Base-by-base conservation (phyloP, 2,113 vertebrate genomes). In the Maccullochella peelii region DNA sequence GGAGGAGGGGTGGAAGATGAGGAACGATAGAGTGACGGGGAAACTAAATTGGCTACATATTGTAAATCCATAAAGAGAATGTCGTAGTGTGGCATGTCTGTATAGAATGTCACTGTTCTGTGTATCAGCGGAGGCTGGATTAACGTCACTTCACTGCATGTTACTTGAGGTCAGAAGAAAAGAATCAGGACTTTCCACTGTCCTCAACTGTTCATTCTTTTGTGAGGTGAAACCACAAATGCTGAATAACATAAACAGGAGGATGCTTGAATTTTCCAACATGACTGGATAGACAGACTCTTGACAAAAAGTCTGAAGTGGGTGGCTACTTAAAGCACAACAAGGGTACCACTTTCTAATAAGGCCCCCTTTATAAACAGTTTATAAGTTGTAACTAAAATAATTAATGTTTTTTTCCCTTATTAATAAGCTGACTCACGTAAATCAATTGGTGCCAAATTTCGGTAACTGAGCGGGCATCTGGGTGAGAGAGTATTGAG, bases 11-110 rank as follows among this genome's bases (percentile, higher is more conserved):
- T n/a, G 67, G 10, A 50, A 70, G 66, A 86, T 16, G 30, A 58
- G 18, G 67, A 78, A 38, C 0, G 79, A 86, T 68, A 69, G 71
- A 61, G 36, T 38, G 75, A 52, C 0, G 23, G 12, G 69, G 70
- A 66, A 66, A 83, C 54, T 59, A 63, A 73, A 84, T 27, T 5
- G 67, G 38, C 79, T 12, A 44, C 65, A 65, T 80, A 47, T 66
- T 83, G 59, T 44, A 73, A 79, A 79, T 74, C 75, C 74, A 81
- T 44, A 33, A 74, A 49, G 38, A 52, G 55, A 69, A 62, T 14
- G 57, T 20, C 15, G 18, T 33, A 2, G 67, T 68, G 77, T 49
- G 58, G 66, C 63, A 38, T 50, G 18, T 44, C 40, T 36, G 63
- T 70, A 55, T 27, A 62, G 40, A 58, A 25, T 61, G 54, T 73